A percentile compares a stretch with the other conserved stretches of the same genome.
phyloP scores from a whole-genome alignment of 2,113 vertebrate genomes.

The Lamprotornis superbus region DNA sequence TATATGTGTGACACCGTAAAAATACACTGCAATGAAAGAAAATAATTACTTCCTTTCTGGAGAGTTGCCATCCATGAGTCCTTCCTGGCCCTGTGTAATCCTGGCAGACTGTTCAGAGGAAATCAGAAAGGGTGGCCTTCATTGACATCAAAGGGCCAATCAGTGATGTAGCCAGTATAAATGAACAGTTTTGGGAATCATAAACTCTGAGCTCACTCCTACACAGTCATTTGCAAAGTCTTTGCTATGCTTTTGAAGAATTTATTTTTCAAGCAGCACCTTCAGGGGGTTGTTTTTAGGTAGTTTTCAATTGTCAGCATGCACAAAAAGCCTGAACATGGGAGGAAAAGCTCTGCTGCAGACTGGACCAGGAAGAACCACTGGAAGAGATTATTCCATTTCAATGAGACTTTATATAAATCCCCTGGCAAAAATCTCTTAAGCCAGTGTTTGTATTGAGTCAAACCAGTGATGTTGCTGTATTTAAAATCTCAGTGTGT shows the following conservation, averaged over 20 bases:
- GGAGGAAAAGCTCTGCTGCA: neutral
- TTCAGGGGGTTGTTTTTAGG: neutral
- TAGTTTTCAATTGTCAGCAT: neutral
- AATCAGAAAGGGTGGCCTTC: neutral
- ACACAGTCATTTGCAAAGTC: neutral
- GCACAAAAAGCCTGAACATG: neutral
- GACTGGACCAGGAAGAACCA: neutral
- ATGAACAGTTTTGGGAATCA: neutral
- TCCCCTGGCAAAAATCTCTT: neutral
- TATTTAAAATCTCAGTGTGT: neutral
- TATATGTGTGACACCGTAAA: neutral
- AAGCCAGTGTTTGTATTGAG: neutral
- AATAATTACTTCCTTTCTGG: neutral
- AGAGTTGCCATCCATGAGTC: neutral
- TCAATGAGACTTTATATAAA: neutral
- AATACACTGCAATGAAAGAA: neutral
- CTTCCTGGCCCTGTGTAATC: neutral
- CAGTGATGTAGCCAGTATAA: neutral
- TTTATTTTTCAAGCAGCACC: neutral
- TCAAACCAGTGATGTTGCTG: neutral
- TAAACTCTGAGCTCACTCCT: neutral
- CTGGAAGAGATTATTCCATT: neutral
- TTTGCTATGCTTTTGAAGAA: neutral
- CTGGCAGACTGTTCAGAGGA: neutral
- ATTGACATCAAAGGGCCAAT: fast-evolving